A percentile compares a stretch with the other conserved stretches of the same genome.
These are phyloP conservation scores for Clarias laeviceps DNA, from an alignment of 2,797 vertebrate species.

Conservation along the genomic window DNA sequence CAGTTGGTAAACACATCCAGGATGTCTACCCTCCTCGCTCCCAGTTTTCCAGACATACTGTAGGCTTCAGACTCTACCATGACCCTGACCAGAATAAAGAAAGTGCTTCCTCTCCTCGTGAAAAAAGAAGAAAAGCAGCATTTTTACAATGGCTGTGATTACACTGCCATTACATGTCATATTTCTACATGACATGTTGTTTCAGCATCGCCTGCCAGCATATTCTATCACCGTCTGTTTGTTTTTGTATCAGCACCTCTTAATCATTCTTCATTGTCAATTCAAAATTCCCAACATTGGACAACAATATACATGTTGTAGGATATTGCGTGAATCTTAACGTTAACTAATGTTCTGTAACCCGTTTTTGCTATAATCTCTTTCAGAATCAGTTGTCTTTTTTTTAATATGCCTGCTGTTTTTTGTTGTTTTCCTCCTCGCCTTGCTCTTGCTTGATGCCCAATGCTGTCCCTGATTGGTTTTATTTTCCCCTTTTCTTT, in stretches of 20 bases:
- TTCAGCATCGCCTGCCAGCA: neutral
- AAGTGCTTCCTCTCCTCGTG: neutral
- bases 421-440: slow-evolving; percentile 29
- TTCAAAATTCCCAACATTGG: neutral
- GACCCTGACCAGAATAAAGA: neutral
- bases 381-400: neutral
- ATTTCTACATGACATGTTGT: neutral
- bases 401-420: neutral
- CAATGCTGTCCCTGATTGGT: slow-evolving; percentile 59
- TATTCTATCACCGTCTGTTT: neutral
- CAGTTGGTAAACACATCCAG: neutral
- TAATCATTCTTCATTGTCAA: neutral
- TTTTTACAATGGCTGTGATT: neutral
- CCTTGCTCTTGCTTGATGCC: slow-evolving; percentile 42
- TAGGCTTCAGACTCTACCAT: too few relatives aligned
- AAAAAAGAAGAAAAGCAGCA: neutral
- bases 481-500: slow-evolving; percentile 60
- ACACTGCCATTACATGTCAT: neutral
- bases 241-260: neutral
- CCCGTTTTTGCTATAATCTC: neutral
- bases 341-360: neutral
- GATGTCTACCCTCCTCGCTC: neutral
- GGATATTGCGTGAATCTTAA: neutral
- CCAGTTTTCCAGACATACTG: too few relatives aligned
- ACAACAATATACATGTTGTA: neutral